A percentile compares a stretch with the other conserved stretches of the same genome.
phyloP scores from a whole-genome alignment of 2,797 vertebrate species.

The Coranthus polyacanthus region DNA sequence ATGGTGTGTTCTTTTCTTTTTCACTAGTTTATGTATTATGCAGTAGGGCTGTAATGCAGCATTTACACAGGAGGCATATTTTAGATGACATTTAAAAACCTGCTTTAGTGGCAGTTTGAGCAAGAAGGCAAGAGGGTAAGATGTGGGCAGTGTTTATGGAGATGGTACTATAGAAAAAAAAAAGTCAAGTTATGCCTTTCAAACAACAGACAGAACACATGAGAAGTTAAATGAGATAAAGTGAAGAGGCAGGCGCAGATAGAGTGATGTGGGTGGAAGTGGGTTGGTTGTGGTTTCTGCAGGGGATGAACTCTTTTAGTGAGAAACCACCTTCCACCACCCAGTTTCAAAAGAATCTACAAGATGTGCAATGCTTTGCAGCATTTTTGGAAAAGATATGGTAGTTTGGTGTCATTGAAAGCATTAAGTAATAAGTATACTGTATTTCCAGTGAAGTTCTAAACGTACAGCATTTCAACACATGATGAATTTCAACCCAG shows the following conservation, averaged over 20 bases:
- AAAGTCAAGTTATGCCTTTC: neutral
- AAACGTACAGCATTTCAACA: too few relatives aligned
- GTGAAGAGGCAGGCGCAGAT: neutral
- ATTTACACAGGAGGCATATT: conserved; percentile 8
- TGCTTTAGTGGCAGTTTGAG: neutral
- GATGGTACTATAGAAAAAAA: neutral
- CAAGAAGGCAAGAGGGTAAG: too few relatives aligned
- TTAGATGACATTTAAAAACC: neutral
- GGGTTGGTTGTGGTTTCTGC: conserved; percentile 7
- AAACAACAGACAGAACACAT: neutral
- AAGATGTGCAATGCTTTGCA: neutral
- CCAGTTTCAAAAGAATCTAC: neutral
- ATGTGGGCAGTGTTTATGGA: accelerated
- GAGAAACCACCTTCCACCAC: neutral
- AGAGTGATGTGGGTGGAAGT: neutral
- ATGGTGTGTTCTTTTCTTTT: neutral
- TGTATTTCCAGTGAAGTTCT: neutral
- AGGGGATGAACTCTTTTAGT: neutral
- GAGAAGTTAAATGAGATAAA: neutral
- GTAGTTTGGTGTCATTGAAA: neutral
- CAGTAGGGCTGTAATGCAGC: neutral
- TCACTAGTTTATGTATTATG: neutral
- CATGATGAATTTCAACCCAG: neutral
- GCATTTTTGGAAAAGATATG: neutral
- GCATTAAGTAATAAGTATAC: too few relatives aligned